These are phyloP conservation scores for Lepidocyrtinus sp. DNA, from an alignment of 2,888 invertebrate species.

Conservation along the genomic window DNA sequence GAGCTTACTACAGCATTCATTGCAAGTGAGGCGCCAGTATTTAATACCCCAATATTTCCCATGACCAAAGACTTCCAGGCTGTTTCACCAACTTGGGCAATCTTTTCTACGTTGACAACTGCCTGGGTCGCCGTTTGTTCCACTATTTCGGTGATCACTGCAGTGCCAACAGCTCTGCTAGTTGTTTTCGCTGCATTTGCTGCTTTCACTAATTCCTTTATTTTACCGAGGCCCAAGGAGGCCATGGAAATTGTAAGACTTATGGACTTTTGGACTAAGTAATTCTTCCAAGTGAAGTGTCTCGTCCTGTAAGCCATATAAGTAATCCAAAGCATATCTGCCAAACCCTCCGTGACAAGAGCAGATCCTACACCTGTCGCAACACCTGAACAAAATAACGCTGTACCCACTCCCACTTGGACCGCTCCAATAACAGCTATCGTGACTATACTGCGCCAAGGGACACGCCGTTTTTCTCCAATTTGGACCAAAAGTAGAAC, in stretches of 20 bases:
- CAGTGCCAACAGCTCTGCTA: not conserved
- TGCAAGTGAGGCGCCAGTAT: constrained; percentile 17
- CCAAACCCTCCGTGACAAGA: constrained; percentile 44
- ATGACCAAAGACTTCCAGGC: constrained; percentile 9
- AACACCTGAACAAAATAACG: constrained; percentile 43
- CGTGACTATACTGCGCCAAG: constrained; percentile 42
- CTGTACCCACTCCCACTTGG: constrained; percentile 33
- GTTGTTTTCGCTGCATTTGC: not conserved
- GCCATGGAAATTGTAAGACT: constrained; percentile 35
- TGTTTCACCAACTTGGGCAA: constrained; percentile 4
- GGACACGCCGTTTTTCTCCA: constrained; percentile 36
- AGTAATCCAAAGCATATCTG: constrained; percentile 23
- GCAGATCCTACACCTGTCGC: constrained; percentile 47
- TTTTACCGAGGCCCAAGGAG: constrained; percentile 28
- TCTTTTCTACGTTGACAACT: not conserved
- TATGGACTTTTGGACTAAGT: constrained; percentile 43
- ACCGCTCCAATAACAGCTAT: constrained; percentile 18
- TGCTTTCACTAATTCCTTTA: constrained; percentile 39
- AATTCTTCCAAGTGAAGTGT: constrained; percentile 47
- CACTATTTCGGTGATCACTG: too few relatives aligned
- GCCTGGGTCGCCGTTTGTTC: constrained; percentile 23
- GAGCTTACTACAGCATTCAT: constrained; percentile 1
- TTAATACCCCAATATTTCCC: constrained; percentile 9
- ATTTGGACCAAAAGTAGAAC: constrained; percentile 29
- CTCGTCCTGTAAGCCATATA: constrained; percentile 16